Evolutionary conservation across 2,797 vertebrate genomes (phyloP), one percentile per base, ranked within the genome.

Genomic region (Hyperoplus lanceolatus): DNA sequence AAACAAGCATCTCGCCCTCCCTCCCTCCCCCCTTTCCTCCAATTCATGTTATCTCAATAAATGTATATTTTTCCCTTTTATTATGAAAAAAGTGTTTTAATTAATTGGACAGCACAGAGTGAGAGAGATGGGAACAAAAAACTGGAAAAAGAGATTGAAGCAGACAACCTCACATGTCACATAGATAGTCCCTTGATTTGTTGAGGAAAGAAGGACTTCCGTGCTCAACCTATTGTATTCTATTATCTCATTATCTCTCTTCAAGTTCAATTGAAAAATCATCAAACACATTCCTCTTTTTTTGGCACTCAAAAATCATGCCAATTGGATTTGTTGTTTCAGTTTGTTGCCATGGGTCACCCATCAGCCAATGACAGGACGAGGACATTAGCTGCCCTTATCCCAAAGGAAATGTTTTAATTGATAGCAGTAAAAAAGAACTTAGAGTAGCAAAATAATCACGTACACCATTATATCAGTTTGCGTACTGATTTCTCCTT

Each of bases 1-100:
- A 18, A 53, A 82, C 58, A 5, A 43, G 16, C 78, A 67, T 75
- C 81, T 77, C 46, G 4, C 58, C 75, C 70, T 69, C 83, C 80
- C 72, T 72, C 61, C 10, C 80, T 63, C 70, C 0, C n/a, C 68
- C 0, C n/a, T 41, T 45, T 11, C 43, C 45, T 58, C 21, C 16
- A 0, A 61, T 60, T 83, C 75, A 49, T 65, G 45, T 49, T 61
- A 53, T 29, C 53, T 55, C 65, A 15, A 21, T 0, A 49, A 71
- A 66, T 60, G 9, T 1, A 18, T 39, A 54, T 75, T 72, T 79
- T 15, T 50, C 53, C 60, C 43, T 10, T n/a, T 58, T 51, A 29
- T 55, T 55, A 68, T 75, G 55, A 16, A 21, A 48, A 71, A 79
- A 29, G 38, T 73, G 29, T 82, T 53, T 36, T 38, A 51, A 78